Evolutionary conservation across 2,797 vertebrate genomes (phyloP).

Genomic region (Cephalopachus bancanus): DNA sequence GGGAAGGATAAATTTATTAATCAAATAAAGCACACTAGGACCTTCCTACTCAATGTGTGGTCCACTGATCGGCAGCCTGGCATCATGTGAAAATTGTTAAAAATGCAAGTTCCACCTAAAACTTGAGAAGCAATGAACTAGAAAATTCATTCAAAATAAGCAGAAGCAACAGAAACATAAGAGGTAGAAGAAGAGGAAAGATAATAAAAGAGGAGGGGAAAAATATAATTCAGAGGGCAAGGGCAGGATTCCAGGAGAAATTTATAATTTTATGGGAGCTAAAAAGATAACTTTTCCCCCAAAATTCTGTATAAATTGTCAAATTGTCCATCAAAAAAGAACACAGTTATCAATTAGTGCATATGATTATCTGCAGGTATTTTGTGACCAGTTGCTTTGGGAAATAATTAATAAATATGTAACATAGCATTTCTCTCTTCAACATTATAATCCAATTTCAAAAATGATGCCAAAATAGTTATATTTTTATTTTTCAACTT

Average conservation of each 20-base stretch:
- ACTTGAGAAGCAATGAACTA: neutral
- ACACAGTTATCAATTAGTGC: neutral
- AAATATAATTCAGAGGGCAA: neutral
- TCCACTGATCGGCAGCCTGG: neutral
- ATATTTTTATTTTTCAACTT: too few species aligned
- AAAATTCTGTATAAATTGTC: neutral
- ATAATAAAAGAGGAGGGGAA: too few species aligned
- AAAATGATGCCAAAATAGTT: neutral
- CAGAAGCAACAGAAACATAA: neutral
- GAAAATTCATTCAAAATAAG: neutral
- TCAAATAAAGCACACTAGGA: neutral
- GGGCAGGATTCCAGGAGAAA: neutral
- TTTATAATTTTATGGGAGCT: neutral
- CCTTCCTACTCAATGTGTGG: neutral
- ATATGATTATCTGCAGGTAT: neutral
- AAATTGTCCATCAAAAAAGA: neutral
- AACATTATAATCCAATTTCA: neutral
- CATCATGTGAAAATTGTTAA: neutral
- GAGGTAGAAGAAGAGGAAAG: neutral
- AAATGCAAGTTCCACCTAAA: neutral
- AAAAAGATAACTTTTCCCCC: neutral
- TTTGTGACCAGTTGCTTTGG: neutral
- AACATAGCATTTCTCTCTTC: neutral
- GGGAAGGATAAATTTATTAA: neutral
- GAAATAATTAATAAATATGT: neutral